Evolutionary conservation across 1,140 invertebrate genomes (phyloP), one percentile per base, ranked within the genome.

Genomic region (Drosophila pruinosa): DNA sequence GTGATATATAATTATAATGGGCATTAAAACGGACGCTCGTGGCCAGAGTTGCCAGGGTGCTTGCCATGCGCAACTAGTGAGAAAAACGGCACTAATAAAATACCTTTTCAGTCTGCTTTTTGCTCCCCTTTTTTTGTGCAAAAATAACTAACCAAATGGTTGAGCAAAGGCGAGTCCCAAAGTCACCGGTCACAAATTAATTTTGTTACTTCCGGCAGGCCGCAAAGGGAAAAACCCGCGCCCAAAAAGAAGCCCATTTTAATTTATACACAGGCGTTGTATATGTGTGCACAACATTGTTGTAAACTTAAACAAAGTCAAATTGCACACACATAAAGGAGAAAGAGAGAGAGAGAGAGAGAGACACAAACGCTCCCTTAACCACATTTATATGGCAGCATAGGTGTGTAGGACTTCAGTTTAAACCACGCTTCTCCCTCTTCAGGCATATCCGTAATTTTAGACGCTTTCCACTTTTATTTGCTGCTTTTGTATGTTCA

Each of bases 11-110:
- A 89, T 89, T 82, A 82, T 86, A 88, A 86, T 72, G 72, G 68
- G 78, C 75, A 88, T 86, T 88, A 78, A 85, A 88, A 78, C 59
- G 78, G 67, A 67, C 78, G 64, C 72, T 63, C 75, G 75, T 65
- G 72, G 62, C 36, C 47, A 76, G 67, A 12, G 72, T 81, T 85
- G 74, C 63, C 63, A 59, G 54, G 38, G 14, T 61, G 48, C 21
- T 36, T 48, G 31, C 53, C 41, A 15, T 0, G 38, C 8, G 56
- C 63, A 61, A 68, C 63, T 68, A 47, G 65, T 75, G 67, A 47
- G 38, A 34, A 31, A 57, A 38, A 43, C 36, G 5, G 1, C 28
- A 54, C 17, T 72, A 62, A 75, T 72, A 63, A 71, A 74, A 71
- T 41, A 15, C 15, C n/a, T 36, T 36, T 47, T 34, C 38, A 3